Base-by-base conservation (phyloP, 2,888 invertebrate genomes). In the Protodeltote pygarga region DNA sequence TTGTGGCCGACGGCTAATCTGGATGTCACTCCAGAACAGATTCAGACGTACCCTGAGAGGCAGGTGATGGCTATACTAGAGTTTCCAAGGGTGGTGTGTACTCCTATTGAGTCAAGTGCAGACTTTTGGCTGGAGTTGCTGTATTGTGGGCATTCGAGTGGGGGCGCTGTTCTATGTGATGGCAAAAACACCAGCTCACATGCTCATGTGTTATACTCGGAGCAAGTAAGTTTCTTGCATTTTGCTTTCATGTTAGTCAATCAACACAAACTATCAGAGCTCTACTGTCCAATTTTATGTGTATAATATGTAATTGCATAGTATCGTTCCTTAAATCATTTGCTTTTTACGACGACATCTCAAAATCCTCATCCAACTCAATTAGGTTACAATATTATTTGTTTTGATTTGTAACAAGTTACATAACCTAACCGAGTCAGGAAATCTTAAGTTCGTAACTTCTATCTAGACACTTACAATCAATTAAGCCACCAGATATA, bases 41-140 rank as follows among this genome's bases (percentile, higher is more conserved):
- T 97, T 38, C 94, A 95, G 71, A 97, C 97, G 32, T 97, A 96
- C 83, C 97, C 97, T 3, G 95, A 95, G 75, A 90, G 93, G 49
- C 94, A 95, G 16, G 95, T 97, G 55, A 94, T 93, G 63, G 96
- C 96, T 0, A 95, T 95, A 2, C 78, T 97, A 59, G 95, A 95
- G 77, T 97, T 96, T 77, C 94, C 95, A 4, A 94, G 95, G 35
- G 94, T 95, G 3, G 94, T 94, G 53, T 96, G 96, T 77, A 79
- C 87, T 4, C 93, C 93, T 0, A 93, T 95, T 32, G 92, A 93
- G 64, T 90, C 93, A 0, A 92, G 92, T 52, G 94, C 93, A 0
- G 95, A 96, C 70, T 95, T 95, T 70, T 95, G 95, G 95, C 83
- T 97, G 68, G 96, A 97, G 77, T 85, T 97, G 51, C 93, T 96